A percentile compares a stretch with the other conserved stretches of the same genome.
These are phyloP conservation scores for Oreochromis mossambicus DNA, from an alignment of 2,797 vertebrate genomes.

Conservation along the genomic window DNA sequence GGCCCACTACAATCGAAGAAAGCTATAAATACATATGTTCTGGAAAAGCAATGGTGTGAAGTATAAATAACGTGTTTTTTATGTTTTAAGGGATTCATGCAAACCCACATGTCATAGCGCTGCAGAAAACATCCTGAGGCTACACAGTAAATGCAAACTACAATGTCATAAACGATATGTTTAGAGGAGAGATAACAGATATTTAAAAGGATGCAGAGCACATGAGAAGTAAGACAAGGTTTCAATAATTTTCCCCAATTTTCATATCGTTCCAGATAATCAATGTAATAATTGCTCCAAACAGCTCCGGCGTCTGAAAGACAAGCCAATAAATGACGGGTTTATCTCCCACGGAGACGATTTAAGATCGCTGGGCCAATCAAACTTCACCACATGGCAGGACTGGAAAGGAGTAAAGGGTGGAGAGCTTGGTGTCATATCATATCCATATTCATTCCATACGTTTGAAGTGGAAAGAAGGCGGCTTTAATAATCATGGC, in stretches of 20 bases:
- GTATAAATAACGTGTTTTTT: background rate
- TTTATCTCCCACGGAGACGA: constrained; percentile 6
- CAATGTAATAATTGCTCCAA: background rate
- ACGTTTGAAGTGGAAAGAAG: constrained; percentile 68
- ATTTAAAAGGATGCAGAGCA: background rate
- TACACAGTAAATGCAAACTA: background rate
- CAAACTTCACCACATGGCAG: constrained; percentile 13
- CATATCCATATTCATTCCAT: constrained; percentile 69
- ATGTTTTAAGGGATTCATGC: background rate
- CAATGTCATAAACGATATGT: background rate
- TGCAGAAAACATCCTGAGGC: background rate
- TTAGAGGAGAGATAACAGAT: background rate
- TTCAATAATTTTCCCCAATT: background rate
- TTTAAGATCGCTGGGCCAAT: background rate
- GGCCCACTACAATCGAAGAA: background rate
- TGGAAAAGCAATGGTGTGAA: background rate
- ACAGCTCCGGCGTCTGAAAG: background rate
- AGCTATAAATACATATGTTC: background rate
- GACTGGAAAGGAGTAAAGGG: background rate
- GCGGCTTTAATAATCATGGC: constrained; percentile 65
- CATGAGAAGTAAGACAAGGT: background rate
- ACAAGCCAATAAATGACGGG: constrained; percentile 13
- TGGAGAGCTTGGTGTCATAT: constrained; percentile 34
- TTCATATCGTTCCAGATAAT: background rate
- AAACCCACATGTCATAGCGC: background rate